A percentile compares a stretch with the other conserved stretches of the same genome.
These are phyloP conservation scores for Metellina segmentata DNA, from an alignment of 2,888 invertebrate species.

Conservation along the genomic window DNA sequence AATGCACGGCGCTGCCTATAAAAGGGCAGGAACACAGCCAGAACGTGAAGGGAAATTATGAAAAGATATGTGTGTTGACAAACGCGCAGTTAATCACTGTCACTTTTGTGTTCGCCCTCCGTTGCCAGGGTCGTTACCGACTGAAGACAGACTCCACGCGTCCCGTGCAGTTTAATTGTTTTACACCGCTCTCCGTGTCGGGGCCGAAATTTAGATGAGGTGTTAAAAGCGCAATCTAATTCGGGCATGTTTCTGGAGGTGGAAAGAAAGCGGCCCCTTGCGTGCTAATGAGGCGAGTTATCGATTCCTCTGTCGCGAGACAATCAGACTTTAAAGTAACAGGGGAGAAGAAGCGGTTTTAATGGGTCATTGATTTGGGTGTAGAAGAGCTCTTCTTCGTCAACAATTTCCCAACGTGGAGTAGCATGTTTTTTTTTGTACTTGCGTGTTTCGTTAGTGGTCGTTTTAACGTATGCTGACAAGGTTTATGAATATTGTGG, in stretches of 20 bases:
- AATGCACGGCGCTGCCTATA: neutral
- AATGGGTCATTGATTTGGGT: neutral
- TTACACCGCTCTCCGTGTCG: neutral
- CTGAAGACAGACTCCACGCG: neutral
- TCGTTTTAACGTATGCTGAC: no score
- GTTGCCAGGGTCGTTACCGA: constrained; percentile 23
- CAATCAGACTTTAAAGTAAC: neutral
- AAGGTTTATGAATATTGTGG: no score
- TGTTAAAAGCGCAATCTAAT: neutral
- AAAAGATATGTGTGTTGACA: constrained; percentile 57
- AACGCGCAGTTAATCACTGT: constrained; percentile 55
- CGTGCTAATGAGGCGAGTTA: neutral
- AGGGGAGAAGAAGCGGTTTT: neutral
- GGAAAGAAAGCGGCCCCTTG: neutral
- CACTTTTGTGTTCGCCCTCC: constrained; percentile 31
- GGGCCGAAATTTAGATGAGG: constrained; percentile 13
- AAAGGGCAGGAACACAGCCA: neutral
- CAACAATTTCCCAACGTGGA: no score
- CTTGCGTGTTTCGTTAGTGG: no score
- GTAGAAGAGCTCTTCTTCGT: no score
- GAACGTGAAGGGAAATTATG: constrained; percentile 51
- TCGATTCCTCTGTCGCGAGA: neutral
- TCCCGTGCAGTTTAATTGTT: constrained; percentile 40
- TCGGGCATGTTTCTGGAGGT: neutral
- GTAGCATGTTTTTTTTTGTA: no score